Conservation (phyloP, 2,797 vertebrate genomes). For the Acanthurus leucopareius region DNA sequence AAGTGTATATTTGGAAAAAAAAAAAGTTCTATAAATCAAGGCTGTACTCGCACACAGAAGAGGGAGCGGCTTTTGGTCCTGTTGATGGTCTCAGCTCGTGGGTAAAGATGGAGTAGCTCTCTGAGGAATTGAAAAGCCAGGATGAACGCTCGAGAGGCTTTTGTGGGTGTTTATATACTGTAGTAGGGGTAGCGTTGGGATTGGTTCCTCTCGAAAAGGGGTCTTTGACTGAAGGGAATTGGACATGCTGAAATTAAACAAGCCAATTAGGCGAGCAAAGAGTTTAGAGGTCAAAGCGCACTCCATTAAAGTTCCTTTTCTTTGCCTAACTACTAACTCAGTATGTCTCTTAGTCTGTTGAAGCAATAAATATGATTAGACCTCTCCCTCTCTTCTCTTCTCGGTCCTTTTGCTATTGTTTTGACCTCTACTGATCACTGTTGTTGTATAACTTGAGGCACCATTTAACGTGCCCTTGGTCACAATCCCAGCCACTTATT, state of each 20-base stretch:
- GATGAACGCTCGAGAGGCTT: slow-evolving; percentile 31
- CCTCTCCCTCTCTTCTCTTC: slow-evolving; percentile 45
- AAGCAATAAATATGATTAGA: slow-evolving; percentile 83
- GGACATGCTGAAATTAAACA: slow-evolving; percentile 79
- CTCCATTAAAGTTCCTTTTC: slow-evolving; percentile 73
- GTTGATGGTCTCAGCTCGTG: slow-evolving; percentile 32
- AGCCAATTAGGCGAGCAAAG: slow-evolving; percentile 80
- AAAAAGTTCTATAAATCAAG: slow-evolving; percentile 62
- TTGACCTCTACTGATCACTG: slow-evolving; percentile 59
- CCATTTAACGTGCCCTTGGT: slow-evolving; percentile 61
- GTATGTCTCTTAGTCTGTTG: slow-evolving; percentile 66
- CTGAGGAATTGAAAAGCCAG: slow-evolving; percentile 38
- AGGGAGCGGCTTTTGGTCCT: slow-evolving; percentile 25
- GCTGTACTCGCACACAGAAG: slow-evolving; percentile 38
- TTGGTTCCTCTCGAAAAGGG: slow-evolving; percentile 60
- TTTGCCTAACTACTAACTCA: slow-evolving; percentile 65
- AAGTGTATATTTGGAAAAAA: slow-evolving; percentile 61
- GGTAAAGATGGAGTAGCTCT: slow-evolving; percentile 43
- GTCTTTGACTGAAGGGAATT: slow-evolving; percentile 72
- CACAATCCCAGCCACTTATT: slow-evolving; percentile 10
- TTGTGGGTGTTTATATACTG: slow-evolving; percentile 48
- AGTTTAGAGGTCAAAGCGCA: slow-evolving; percentile 78
- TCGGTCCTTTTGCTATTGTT: slow-evolving; percentile 50
- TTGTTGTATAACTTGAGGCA: slow-evolving; percentile 70
- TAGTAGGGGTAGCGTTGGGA: slow-evolving; percentile 36